phyloP scores from a whole-genome alignment of 1,140 invertebrate species.

The Diuraphis noxia region DNA sequence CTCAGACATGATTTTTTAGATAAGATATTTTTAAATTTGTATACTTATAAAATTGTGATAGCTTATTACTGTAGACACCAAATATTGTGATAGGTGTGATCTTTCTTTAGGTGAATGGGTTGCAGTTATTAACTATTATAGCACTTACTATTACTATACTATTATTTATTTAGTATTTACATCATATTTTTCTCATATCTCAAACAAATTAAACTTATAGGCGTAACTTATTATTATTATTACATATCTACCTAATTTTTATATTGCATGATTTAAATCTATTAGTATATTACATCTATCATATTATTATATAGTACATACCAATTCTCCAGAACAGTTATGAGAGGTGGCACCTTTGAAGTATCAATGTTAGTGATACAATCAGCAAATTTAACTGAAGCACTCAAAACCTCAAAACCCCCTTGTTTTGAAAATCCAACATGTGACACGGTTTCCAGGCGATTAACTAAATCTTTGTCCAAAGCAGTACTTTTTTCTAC shows the following conservation, averaged over 20 bases:
- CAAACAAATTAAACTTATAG: neutral
- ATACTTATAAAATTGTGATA: no score
- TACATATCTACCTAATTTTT: neutral
- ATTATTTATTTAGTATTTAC: no score
- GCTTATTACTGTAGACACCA: no score
- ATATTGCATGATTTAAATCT: neutral
- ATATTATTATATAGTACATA: neutral
- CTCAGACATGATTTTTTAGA: no score
- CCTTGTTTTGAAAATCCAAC: slow-evolving; percentile 38
- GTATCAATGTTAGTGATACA: neutral
- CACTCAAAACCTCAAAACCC: slow-evolving; percentile 15
- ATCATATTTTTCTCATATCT: neutral
- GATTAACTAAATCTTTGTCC: slow-evolving; percentile 27
- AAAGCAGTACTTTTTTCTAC: neutral
- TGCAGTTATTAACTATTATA: neutral
- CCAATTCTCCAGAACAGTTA: slow-evolving; percentile 41
- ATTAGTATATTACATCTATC: neutral
- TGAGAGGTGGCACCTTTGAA: neutral
- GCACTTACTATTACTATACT: neutral
- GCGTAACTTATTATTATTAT: neutral
- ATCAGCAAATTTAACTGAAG: slow-evolving; percentile 43
- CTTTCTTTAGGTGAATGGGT: no score
- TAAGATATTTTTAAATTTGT: no score
- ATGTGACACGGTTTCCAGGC: slow-evolving; percentile 33
- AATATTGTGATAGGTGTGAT: no score